Evolutionary conservation across 2,888 invertebrate species (phyloP).

Genomic region (Neuroscelio doddi): DNA sequence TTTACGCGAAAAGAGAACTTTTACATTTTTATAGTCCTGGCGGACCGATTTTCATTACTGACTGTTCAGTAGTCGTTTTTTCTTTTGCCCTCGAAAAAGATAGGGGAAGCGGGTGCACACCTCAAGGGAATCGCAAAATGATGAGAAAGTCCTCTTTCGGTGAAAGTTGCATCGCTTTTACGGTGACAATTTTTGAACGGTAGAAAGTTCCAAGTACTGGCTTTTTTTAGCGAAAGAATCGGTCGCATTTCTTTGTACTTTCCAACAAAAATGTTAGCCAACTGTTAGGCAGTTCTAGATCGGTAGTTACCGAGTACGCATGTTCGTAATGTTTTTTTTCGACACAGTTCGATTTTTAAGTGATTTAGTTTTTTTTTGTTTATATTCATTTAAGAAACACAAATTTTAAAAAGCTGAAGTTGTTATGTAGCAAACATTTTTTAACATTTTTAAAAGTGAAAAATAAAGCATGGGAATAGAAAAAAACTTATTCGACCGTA

Average conservation of each 20-base stretch:
- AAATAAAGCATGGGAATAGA: too few species aligned
- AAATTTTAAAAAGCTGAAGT: too few species aligned
- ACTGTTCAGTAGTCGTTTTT: slow-evolving; percentile 12
- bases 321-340: slow-evolving; percentile 1
- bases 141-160: slow-evolving; percentile 26
- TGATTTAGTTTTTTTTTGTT: neutral
- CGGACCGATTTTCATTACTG: slow-evolving; percentile 37
- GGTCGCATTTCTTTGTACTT: slow-evolving; percentile 37
- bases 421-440: neutral
- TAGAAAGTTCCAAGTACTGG: slow-evolving; percentile 31
- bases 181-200: neutral
- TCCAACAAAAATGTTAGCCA: slow-evolving; percentile 42
- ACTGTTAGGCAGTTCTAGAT: slow-evolving; percentile 34
- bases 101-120: slow-evolving; percentile 24
- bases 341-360: too few species aligned
- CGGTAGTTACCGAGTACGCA: slow-evolving; percentile 35
- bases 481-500: neutral
- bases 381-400: too few species aligned
- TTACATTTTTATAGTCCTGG: slow-evolving; percentile 29
- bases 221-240: slow-evolving; percentile 35
- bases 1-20: slow-evolving; percentile 12
- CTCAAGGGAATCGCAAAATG: slow-evolving; percentile 26
- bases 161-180: slow-evolving; percentile 27
- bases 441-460: neutral
- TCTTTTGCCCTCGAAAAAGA: slow-evolving; percentile 22